phyloP scores from a whole-genome alignment of 2,113 vertebrate species.

The Cololabis saira region DNA sequence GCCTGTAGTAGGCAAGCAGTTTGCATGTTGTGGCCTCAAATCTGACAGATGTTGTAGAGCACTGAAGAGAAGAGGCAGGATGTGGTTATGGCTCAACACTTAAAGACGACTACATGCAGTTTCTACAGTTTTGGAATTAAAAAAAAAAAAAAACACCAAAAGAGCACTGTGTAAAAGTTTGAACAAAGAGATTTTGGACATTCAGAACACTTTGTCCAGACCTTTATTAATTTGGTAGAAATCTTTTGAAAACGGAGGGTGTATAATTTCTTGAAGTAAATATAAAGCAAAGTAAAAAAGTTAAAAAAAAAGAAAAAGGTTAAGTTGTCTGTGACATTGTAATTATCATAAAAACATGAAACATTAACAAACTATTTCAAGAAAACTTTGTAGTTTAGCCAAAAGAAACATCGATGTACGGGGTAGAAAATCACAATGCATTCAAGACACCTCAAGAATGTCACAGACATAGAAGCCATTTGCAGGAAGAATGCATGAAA shows the following conservation, averaged over 20 bases:
- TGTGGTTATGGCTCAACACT: slow-evolving; percentile 73
- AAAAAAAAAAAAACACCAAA: neutral
- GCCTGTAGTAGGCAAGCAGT: slow-evolving; percentile 12
- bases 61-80: slow-evolving; percentile 62
- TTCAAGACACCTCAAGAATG: neutral
- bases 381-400: no score
- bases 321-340: no score
- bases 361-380: no score
- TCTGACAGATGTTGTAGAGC: slow-evolving; percentile 47
- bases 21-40: slow-evolving; percentile 42
- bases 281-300: no score
- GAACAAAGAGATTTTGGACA: no score
- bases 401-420: neutral
- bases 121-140: neutral
- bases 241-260: no score
- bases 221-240: no score
- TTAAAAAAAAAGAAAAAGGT: no score
- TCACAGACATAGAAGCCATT: neutral
- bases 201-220: no score
- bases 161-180: no score
- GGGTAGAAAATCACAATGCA: neutral
- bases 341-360: no score
- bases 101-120: slow-evolving; percentile 14
- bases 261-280: no score
- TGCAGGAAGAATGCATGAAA: neutral